Conservation (phyloP, 2,113 vertebrate species). For the Spea multiplicata region DNA sequence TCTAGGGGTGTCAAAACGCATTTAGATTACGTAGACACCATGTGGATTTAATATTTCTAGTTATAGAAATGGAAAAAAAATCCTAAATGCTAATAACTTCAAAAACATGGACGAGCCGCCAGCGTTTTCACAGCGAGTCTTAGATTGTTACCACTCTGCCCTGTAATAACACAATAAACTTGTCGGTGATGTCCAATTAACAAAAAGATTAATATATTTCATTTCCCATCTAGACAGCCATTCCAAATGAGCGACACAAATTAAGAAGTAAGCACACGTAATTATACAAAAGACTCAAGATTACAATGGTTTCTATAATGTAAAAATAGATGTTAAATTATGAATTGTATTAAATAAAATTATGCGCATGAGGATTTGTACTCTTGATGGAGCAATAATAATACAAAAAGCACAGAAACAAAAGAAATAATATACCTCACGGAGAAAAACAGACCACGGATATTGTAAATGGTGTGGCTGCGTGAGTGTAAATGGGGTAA, state of each 20-base stretch:
- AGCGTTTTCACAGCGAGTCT: conserved; percentile 13
- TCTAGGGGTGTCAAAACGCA: conserved; percentile 5
- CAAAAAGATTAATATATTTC: conserved; percentile 38
- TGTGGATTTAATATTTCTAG: neutral
- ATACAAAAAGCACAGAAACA: too few relatives aligned
- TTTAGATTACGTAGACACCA: neutral
- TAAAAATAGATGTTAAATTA: conserved; percentile 25
- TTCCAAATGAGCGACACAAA: conserved; percentile 25
- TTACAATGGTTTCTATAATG: conserved; percentile 5
- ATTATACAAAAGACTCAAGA: conserved; percentile 16
- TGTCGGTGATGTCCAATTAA: conserved; percentile 25
- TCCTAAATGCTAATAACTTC: conserved; percentile 31
- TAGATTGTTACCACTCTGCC: conserved; percentile 28
- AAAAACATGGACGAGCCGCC: conserved; percentile 1
- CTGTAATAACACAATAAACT: conserved; percentile 23
- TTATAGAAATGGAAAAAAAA: conserved; percentile 19
- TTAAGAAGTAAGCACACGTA: conserved; percentile 22
- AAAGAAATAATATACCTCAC: too few relatives aligned
- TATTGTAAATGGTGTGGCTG: too few relatives aligned
- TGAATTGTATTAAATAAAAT: conserved; percentile 6
- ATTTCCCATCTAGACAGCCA: conserved; percentile 17
- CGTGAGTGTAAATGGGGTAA: too few relatives aligned
- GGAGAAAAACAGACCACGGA: too few relatives aligned
- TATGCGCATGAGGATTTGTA: neutral
- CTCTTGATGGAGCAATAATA: neutral